Percentiles rank a stretch among this genome's conserved stretches.
Conservation (phyloP, 2,888 invertebrate species). For the Dromius quadrimaculatus region DNA sequence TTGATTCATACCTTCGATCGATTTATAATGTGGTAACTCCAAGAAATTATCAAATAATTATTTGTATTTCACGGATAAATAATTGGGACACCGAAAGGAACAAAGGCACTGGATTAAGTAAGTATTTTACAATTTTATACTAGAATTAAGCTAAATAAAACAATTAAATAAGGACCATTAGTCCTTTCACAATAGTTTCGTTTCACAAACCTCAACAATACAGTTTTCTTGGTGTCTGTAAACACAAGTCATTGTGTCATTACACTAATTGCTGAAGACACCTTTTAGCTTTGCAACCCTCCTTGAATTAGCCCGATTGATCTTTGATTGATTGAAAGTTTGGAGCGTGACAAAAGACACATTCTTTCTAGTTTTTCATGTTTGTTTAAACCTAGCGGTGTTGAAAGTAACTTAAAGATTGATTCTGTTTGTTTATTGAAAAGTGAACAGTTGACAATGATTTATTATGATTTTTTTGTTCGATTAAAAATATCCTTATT, state of each 20-base stretch:
- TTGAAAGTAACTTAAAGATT: slow-evolving; percentile 23
- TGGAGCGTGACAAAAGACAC: slow-evolving; percentile 12
- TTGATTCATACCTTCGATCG: not conserved
- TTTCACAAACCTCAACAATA: slow-evolving; percentile 6
- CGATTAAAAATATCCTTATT: not conserved
- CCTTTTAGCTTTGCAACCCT: slow-evolving; percentile 57
- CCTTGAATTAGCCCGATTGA: slow-evolving; percentile 47
- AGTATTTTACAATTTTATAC: too few relatives aligned
- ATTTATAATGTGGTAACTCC: not conserved
- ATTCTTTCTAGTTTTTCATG: slow-evolving; percentile 28
- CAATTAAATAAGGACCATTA: not conserved
- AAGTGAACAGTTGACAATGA: slow-evolving; percentile 48
- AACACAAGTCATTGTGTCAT: slow-evolving; percentile 54
- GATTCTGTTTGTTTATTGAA: slow-evolving; percentile 43
- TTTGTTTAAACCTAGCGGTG: slow-evolving; percentile 31
- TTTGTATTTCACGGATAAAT: too few relatives aligned
- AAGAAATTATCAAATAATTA: too few relatives aligned
- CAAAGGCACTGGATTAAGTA: too few relatives aligned
- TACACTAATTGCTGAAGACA: slow-evolving; percentile 44
- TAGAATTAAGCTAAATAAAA: too few relatives aligned
- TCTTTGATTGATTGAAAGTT: slow-evolving; percentile 49
- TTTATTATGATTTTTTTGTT: slow-evolving; percentile 45
- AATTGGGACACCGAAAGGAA: too few relatives aligned
- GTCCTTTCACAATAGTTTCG: not conserved
- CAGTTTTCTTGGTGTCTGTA: slow-evolving; percentile 35